A percentile compares a stretch with the other conserved stretches of the same genome.
Evolutionary conservation across 2,113 vertebrate genomes (phyloP).

Genomic region (Chamaetylas fuelleborni): DNA sequence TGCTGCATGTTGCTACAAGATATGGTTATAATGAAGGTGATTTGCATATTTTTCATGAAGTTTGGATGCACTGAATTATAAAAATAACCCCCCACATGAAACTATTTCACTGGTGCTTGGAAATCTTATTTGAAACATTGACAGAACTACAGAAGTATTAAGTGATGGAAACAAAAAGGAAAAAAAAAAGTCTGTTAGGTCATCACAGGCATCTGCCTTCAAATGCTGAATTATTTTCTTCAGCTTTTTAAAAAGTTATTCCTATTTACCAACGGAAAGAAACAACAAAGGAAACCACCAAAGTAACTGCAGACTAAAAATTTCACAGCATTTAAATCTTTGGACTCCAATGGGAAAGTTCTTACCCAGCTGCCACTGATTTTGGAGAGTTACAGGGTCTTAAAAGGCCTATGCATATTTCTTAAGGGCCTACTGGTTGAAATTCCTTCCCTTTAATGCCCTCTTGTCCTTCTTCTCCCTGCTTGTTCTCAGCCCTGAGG

Average conservation of each 20-base stretch:
- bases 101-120: conserved; percentile 25
- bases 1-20: conserved; percentile 60
- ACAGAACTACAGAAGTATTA: conserved; percentile 33
- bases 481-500: background rate
- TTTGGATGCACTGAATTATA: conserved; percentile 54
- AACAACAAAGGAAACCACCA: background rate
- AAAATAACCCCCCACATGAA: conserved; percentile 48
- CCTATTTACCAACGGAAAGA: conserved; percentile 4
- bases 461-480: background rate
- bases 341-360: background rate
- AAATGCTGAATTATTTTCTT: background rate
- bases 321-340: background rate
- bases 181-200: background rate
- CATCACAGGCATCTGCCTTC: conserved; percentile 31
- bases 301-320: background rate
- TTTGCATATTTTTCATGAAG: conserved; percentile 67
- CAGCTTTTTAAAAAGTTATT: background rate
- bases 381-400: background rate
- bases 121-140: conserved; percentile 5
- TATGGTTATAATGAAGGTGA: conserved; percentile 61
- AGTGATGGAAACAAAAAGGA: background rate
- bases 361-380: background rate
- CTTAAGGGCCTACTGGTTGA: background rate
- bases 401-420: background rate
- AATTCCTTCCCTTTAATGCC: background rate